Evolutionary conservation across 2,113 vertebrate species (phyloP), one percentile per base, ranked within the genome.

Genomic region (Butorides virescens): DNA sequence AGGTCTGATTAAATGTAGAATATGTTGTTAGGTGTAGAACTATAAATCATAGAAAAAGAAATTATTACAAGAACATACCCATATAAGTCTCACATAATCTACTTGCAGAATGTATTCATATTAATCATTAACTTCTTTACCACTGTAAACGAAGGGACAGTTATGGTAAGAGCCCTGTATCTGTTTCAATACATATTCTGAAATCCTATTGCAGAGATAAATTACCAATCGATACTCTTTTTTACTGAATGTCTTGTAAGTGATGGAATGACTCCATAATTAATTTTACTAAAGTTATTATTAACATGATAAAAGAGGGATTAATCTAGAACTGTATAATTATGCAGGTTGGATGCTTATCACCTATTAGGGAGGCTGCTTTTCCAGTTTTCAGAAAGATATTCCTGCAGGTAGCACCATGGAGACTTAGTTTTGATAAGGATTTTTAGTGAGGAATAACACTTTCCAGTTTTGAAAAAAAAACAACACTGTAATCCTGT

Each of bases 1-100:
- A 67, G 10, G 12, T 34, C 75, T 93, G 37, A 85, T 94, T 87
- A 94, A 92, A 92, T 81, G 83, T 47, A 75, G 84, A 92, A 39
- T 75, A 79, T 59, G 29, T 72, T 91, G 46, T 55, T 81, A 91
- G 17, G 79, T 63, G 14, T 37, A 50, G 53, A 65, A 71, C 42
- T 73, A 88, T 15, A 90, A 86, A 81, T 81, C 5, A 1, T 11
- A 84, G 39, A 55, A 88, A 92, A 85, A 74, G 12, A 93, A 88
- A 74, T 65, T 76, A 62, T 50, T 82, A 30, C 34, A 86, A 76
- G 42, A 71, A 79, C 37, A 52, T 70, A 86, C 2, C 4, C 15
- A 15, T 72, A 21, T 30, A 86, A 42, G 11, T 79, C 25, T 85
- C 39, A 52, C 4, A 9, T 44, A 77, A 62, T 53, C 44, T 78